phyloP scores from a whole-genome alignment of 2,797 vertebrate species.

The Enteromius fasciolatus region DNA sequence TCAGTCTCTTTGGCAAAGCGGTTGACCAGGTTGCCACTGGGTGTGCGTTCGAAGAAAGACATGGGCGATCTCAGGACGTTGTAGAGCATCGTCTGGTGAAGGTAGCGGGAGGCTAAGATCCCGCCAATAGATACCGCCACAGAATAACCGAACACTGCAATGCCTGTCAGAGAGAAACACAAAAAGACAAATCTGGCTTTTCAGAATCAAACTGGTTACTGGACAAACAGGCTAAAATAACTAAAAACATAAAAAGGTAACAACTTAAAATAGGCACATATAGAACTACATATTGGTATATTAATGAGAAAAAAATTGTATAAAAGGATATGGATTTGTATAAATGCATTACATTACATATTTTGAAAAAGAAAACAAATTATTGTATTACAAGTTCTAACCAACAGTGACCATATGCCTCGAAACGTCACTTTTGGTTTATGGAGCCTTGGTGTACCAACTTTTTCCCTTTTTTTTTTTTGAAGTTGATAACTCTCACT shows the following conservation, averaged over 20 bases:
- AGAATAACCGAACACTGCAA: slow-evolving; percentile 89
- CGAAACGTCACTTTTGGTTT: too few species aligned
- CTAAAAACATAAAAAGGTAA: too few species aligned
- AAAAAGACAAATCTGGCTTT: not conserved
- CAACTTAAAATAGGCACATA: too few species aligned
- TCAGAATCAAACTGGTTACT: not conserved
- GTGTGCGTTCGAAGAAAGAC: slow-evolving; percentile 94
- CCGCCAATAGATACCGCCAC: slow-evolving; percentile 89
- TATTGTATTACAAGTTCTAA: too few species aligned
- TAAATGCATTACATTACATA: not conserved
- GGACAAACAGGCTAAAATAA: not conserved
- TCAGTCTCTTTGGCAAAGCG: slow-evolving; percentile 95
- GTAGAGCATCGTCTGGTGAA: slow-evolving; percentile 87
- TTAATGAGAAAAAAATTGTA: too few species aligned
- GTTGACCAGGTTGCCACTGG: slow-evolving; percentile 95
- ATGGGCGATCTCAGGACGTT: slow-evolving; percentile 89
- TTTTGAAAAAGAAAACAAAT: too few species aligned
- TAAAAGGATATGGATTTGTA: too few species aligned
- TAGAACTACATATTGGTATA: too few species aligned
- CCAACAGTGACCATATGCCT: too few species aligned
- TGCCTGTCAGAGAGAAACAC: slow-evolving; percentile 71
- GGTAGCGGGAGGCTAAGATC: slow-evolving; percentile 86
- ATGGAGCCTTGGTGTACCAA: not conserved
- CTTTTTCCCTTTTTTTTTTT: not conserved
- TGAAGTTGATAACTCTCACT: not conserved